These are phyloP conservation scores for Abscondita cerata DNA, from an alignment of 2,888 invertebrate genomes.

Conservation along the genomic window DNA sequence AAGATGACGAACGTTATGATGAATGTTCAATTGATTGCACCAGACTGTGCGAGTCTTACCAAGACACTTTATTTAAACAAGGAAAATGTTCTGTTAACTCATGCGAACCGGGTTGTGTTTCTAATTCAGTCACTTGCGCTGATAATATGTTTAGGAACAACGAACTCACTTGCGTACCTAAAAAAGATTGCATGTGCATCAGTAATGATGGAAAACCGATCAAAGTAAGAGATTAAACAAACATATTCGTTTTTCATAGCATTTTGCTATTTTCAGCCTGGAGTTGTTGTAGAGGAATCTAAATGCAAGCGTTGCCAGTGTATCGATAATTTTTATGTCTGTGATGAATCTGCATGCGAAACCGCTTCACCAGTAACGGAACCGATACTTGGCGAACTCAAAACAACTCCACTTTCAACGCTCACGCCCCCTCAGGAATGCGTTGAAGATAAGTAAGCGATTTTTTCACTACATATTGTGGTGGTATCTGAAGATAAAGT, in stretches of 20 bases:
- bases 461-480: not conserved
- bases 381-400: not conserved
- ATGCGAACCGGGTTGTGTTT: slow-evolving; percentile 53
- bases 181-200: slow-evolving; percentile 78
- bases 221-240: slow-evolving; percentile 60
- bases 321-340: slow-evolving; percentile 75
- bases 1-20: slow-evolving; percentile 64
- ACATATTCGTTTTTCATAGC: not conserved
- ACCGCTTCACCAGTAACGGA: not conserved
- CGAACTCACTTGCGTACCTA: slow-evolving; percentile 72
- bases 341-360: slow-evolving; percentile 65
- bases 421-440: slow-evolving; percentile 59
- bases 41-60: slow-evolving; percentile 72
- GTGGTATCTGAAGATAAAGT: no score
- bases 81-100: slow-evolving; percentile 59
- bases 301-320: slow-evolving; percentile 82
- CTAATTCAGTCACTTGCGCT: slow-evolving; percentile 61
- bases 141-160: slow-evolving; percentile 73
- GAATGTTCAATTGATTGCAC: slow-evolving; percentile 78
- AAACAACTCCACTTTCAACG: not conserved
- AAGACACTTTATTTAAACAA: slow-evolving; percentile 56
- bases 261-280: slow-evolving; percentile 65
- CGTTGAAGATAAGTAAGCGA: slow-evolving; percentile 49
- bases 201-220: slow-evolving; percentile 69
- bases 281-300: slow-evolving; percentile 65